Percentiles rank a stretch among this genome's conserved stretches.
Conservation (phyloP, 2,888 invertebrate genomes). For the Oscheius sp. region DNA sequence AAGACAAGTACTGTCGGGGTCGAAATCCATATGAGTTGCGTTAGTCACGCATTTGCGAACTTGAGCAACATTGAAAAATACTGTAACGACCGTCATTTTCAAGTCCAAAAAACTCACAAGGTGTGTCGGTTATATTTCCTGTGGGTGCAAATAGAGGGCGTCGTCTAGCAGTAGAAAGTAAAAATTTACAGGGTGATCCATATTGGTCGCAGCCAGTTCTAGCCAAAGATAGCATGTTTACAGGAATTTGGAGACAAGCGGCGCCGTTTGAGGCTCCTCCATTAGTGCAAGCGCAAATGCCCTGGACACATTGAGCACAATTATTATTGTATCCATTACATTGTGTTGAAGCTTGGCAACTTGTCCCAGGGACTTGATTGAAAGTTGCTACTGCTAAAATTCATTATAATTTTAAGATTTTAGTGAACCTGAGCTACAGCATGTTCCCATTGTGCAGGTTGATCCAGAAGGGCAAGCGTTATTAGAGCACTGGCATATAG, state of each 20-base stretch:
- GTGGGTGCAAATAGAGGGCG: constrained; percentile 64
- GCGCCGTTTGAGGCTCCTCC: constrained; percentile 60
- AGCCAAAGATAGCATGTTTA: constrained; percentile 54
- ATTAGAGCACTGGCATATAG: constrained; percentile 69
- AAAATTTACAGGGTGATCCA: constrained; percentile 59
- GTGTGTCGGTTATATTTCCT: constrained; percentile 55
- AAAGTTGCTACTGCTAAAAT: constrained; percentile 26
- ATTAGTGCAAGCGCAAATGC: constrained; percentile 60
- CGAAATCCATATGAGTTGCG: constrained; percentile 44
- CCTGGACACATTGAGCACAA: constrained; percentile 57
- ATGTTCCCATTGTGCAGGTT: constrained; percentile 66
- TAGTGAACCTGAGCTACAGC: constrained; percentile 52
- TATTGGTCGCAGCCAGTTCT: constrained; percentile 66
- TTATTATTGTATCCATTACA: constrained; percentile 61
- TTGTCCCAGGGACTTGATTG: constrained; percentile 58
- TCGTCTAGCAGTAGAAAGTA: constrained; percentile 62
- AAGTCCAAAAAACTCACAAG: constrained; percentile 42
- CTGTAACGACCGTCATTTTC: constrained; percentile 40
- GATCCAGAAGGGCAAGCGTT: constrained; percentile 63
- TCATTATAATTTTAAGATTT: background rate
- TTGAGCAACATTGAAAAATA: constrained; percentile 66
- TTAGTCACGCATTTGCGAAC: constrained; percentile 53
- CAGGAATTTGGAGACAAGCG: constrained; percentile 53
- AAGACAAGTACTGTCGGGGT: constrained; percentile 66
- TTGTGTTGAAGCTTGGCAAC: constrained; percentile 56